A percentile compares a stretch with the other conserved stretches of the same genome.
phyloP scores from a whole-genome alignment of 2,113 vertebrate genomes.

The Mugil cephalus region DNA sequence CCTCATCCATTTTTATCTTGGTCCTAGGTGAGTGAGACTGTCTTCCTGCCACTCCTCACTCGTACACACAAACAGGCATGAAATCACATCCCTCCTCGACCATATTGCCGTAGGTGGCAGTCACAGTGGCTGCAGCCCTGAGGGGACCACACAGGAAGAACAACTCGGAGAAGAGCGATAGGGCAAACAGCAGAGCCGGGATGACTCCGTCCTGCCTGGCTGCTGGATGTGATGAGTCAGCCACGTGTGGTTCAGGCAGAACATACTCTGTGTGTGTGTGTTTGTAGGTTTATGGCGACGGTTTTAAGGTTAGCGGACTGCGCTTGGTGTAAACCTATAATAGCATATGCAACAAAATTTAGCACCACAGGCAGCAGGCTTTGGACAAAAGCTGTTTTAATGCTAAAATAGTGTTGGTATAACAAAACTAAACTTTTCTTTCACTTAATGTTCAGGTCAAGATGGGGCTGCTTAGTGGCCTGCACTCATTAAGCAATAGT shows the following conservation, averaged over 20 bases:
- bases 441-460: slow-evolving; percentile 29
- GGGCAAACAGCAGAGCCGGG: slow-evolving; percentile 10
- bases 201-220: slow-evolving; percentile 50
- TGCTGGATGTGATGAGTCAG: slow-evolving; percentile 50
- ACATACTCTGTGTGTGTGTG: slow-evolving; percentile 27
- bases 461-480: slow-evolving; percentile 42
- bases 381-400: slow-evolving; percentile 34
- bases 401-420: slow-evolving; percentile 58
- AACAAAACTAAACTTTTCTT: slow-evolving; percentile 36
- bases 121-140: slow-evolving; percentile 42
- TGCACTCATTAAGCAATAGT: slow-evolving; percentile 41
- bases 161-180: slow-evolving; percentile 20
- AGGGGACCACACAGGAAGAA: slow-evolving; percentile 73
- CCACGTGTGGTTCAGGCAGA: slow-evolving; percentile 23
- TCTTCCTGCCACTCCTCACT: slow-evolving; percentile 19
- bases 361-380: slow-evolving; percentile 7
- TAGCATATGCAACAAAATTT: background rate
- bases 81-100: background rate
- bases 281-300: slow-evolving; percentile 34
- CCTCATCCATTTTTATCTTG: slow-evolving; percentile 59
- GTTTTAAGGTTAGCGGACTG: slow-evolving; percentile 35
- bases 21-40: slow-evolving; percentile 38
- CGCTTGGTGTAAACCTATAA: slow-evolving; percentile 18
- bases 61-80: slow-evolving; percentile 18
- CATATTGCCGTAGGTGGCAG: slow-evolving; percentile 51